Percentiles rank a stretch among this genome's conserved stretches.
Evolutionary conservation across 2,888 invertebrate species (phyloP).

Genomic region (Leptinotarsa peninsularis): DNA sequence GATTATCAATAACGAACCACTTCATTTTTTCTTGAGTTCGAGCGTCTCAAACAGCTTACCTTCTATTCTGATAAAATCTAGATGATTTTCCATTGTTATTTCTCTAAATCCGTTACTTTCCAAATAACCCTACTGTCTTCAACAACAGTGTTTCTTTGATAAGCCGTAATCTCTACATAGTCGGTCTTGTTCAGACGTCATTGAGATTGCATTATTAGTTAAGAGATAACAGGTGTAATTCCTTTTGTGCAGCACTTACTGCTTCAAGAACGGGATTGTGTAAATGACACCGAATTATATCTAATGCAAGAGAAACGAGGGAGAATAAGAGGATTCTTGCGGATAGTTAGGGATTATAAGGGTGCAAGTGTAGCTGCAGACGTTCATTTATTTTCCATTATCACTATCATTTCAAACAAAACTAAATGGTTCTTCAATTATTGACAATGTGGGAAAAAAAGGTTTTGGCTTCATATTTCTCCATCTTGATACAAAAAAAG

Average conservation of each 20-base stretch:
- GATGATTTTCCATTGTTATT: conserved; percentile 15
- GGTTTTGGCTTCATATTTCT: too few species aligned
- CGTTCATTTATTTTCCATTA: too few species aligned
- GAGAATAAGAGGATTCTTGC: conserved; percentile 17
- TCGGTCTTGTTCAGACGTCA: conserved; percentile 14
- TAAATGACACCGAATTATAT: conserved; percentile 37
- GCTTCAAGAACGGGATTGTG: conserved; percentile 34
- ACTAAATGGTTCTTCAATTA: too few species aligned
- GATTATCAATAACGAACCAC: too few species aligned
- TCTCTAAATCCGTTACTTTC: conserved; percentile 6
- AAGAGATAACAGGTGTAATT: conserved; percentile 36
- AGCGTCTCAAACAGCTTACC: neutral
- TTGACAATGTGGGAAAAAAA: too few species aligned
- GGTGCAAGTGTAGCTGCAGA: neutral
- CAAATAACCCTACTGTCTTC: neutral
- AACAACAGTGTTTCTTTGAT: neutral
- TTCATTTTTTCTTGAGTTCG: neutral
- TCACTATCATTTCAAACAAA: too few species aligned
- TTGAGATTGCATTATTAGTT: conserved; percentile 21
- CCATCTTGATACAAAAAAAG: too few species aligned
- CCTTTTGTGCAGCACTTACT: conserved; percentile 22
- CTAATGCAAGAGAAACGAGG: conserved; percentile 20
- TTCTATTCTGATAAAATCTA: neutral
- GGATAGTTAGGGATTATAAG: neutral
- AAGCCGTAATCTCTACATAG: conserved; percentile 4